These are phyloP conservation scores for Thalassophryne amazonica DNA, from an alignment of 2,797 vertebrate species.

Conservation along the genomic window DNA sequence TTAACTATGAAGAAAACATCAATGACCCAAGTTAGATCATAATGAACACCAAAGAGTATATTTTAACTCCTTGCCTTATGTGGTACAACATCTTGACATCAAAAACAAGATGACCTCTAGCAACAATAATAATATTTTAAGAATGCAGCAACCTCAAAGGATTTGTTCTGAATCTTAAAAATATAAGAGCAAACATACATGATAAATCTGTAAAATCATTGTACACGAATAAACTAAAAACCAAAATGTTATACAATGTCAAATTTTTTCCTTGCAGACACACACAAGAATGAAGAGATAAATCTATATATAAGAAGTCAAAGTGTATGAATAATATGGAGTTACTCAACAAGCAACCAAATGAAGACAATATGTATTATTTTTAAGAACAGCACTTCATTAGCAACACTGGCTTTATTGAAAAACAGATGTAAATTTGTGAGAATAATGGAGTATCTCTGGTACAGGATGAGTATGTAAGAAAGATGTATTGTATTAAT, in stretches of 20 bases:
- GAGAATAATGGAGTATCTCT: not conserved
- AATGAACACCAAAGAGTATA: not conserved
- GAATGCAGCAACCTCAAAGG: not conserved
- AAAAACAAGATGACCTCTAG: not conserved
- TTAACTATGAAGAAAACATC: constrained; percentile 70
- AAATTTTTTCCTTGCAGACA: no score
- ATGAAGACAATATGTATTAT: no score
- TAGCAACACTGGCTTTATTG: not conserved
- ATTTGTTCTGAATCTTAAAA: not conserved
- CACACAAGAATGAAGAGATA: no score
- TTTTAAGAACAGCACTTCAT: not conserved
- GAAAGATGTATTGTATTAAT: not conserved
- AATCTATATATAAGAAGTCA: no score
- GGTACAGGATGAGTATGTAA: not conserved
- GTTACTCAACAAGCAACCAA: no score
- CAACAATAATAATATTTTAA: not conserved
- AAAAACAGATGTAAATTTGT: not conserved
- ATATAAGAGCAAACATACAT: not conserved
- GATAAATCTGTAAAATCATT: no score
- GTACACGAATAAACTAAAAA: no score
- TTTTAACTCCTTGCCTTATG: not conserved
- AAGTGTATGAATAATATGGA: no score
- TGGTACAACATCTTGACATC: not conserved
- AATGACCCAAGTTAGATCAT: not conserved
- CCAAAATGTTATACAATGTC: no score